phyloP scores from a whole-genome alignment of 2,797 vertebrate species.

The Ispidina lecontei region DNA sequence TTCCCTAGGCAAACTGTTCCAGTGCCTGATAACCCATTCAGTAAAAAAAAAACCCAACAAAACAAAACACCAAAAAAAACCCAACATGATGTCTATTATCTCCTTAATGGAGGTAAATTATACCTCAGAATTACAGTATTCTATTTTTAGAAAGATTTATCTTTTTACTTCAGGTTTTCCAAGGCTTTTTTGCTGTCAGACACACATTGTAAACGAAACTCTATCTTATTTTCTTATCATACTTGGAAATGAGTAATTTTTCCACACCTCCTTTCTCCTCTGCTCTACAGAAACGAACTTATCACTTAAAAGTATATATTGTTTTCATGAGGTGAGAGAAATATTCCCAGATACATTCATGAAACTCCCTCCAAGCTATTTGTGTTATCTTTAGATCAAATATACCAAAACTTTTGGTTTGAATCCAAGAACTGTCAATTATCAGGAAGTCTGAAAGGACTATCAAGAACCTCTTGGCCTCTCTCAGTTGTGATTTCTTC shows the following conservation, averaged over 20 bases:
- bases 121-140: not conserved
- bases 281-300: not conserved
- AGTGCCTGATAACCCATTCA: not conserved
- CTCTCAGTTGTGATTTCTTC: not conserved
- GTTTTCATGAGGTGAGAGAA: not conserved
- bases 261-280: not conserved
- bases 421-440: not conserved
- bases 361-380: not conserved
- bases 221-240: not conserved
- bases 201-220: not conserved
- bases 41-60: not conserved
- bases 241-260: not conserved
- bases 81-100: not conserved
- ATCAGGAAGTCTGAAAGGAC: not conserved
- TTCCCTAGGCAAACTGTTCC: not conserved
- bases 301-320: not conserved
- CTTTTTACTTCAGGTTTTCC: not conserved
- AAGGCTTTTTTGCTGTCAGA: slow-evolving; percentile 7
- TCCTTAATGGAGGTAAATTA: not conserved
- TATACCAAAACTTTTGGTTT: not conserved
- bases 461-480: not conserved
- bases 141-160: not conserved
- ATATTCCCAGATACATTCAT: not conserved
- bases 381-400: slow-evolving; percentile 13
- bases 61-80: too few species aligned